Conservation (phyloP, 2,797 vertebrate species). For the Scleropages formosus region DNA sequence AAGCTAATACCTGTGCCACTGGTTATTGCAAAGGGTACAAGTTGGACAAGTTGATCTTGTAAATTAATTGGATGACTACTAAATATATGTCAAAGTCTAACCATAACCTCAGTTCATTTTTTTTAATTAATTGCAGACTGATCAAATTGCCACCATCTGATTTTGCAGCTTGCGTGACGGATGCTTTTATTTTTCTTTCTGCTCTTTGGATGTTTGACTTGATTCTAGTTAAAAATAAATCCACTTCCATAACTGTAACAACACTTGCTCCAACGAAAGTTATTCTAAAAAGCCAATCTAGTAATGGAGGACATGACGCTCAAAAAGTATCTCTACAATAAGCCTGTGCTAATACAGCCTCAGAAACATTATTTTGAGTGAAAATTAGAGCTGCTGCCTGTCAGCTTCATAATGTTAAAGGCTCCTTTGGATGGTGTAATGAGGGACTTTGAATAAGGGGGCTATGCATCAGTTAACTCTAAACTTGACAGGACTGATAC, state of each 20-base stretch:
- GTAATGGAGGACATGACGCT: background rate
- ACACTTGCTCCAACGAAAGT: background rate
- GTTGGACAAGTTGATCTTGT: no score
- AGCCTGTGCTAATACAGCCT: background rate
- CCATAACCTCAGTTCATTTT: no score
- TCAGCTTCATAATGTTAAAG: slow-evolving; percentile 49
- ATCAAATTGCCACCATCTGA: no score
- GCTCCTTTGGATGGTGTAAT: slow-evolving; percentile 55
- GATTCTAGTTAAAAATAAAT: background rate
- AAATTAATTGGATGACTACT: no score
- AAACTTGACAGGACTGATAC: slow-evolving; percentile 39
- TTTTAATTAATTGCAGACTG: no score
- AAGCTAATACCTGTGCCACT: no score
- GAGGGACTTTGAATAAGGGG: slow-evolving; percentile 37
- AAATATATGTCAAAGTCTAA: no score
- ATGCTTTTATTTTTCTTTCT: no score
- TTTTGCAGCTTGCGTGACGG: no score
- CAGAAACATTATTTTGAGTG: slow-evolving; percentile 3
- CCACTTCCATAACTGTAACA: background rate
- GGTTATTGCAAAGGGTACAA: no score
- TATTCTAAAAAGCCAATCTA: background rate
- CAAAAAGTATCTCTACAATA: background rate
- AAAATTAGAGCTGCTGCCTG: background rate
- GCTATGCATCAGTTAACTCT: slow-evolving; percentile 37
- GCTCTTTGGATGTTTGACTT: no score